A percentile compares a stretch with the other conserved stretches of the same genome.
These are phyloP conservation scores for Todiramphus chloris DNA, from an alignment of 2,113 vertebrate genomes.

Conservation along the genomic window DNA sequence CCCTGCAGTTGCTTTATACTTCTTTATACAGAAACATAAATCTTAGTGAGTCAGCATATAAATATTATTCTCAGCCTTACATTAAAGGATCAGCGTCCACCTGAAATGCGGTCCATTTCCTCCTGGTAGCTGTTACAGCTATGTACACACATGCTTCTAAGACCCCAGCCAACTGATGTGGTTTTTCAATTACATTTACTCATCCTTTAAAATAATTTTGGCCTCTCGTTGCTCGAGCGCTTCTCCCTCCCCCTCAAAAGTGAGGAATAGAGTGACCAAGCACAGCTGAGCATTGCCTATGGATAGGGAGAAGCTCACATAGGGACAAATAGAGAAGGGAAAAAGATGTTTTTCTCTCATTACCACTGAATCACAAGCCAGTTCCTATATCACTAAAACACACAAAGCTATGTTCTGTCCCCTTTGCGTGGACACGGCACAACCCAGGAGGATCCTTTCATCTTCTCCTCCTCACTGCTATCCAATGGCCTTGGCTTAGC, in stretches of 20 bases:
- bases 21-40: constrained; percentile 69
- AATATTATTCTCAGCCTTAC: constrained; percentile 52
- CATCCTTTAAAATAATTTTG: constrained; percentile 32
- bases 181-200: constrained; percentile 56
- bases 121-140: constrained; percentile 19
- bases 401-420: not conserved
- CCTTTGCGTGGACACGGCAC: not conserved
- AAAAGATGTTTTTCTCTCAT: not conserved
- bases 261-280: not conserved
- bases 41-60: constrained; percentile 57
- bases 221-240: not conserved
- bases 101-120: constrained; percentile 52
- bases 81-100: constrained; percentile 43
- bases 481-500: not conserved
- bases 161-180: constrained; percentile 38
- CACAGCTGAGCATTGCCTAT: not conserved
- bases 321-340: not conserved
- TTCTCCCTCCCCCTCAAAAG: not conserved
- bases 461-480: not conserved
- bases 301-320: not conserved
- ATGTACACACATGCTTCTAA: constrained; percentile 21
- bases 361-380: not conserved
- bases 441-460: not conserved
- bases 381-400: not conserved
- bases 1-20: not conserved